Conservation (phyloP, 2,888 invertebrate genomes). For the Myathropa florea region DNA sequence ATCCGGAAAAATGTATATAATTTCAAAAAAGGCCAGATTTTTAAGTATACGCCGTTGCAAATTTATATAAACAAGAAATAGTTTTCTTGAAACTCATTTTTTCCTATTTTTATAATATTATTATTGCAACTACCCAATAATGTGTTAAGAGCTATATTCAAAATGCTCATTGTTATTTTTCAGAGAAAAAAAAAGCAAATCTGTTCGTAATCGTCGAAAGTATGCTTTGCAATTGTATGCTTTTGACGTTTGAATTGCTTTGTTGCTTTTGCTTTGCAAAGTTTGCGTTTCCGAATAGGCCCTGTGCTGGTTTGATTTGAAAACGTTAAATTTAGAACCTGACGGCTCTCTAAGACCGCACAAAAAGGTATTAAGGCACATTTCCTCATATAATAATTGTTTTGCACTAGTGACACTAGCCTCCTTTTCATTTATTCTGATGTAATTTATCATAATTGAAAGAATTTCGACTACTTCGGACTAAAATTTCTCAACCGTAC, state of each 20-base stretch:
- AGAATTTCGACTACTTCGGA: too few species aligned
- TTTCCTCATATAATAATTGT: too few species aligned
- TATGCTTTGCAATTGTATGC: slow-evolving; percentile 3
- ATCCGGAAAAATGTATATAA: not conserved
- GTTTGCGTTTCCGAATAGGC: slow-evolving; percentile 1
- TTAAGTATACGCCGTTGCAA: not conserved
- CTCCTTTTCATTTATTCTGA: too few species aligned
- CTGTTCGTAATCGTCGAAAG: not conserved
- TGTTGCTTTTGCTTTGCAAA: slow-evolving; percentile 13
- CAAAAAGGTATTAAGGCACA: too few species aligned
- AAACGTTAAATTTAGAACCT: too few species aligned
- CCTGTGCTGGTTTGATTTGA: too few species aligned
- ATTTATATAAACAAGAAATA: not conserved
- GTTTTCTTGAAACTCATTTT: slow-evolving; percentile 4
- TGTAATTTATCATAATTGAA: too few species aligned
- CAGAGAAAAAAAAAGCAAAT: not conserved
- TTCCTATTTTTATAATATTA: not conserved
- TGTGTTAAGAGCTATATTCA: not conserved
- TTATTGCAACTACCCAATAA: slow-evolving; percentile 8
- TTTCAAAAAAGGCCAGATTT: not conserved
- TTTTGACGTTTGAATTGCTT: slow-evolving; percentile 6
- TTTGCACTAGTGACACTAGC: too few species aligned
- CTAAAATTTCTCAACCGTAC: too few species aligned
- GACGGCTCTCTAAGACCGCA: too few species aligned
- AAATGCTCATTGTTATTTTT: not conserved